Evolutionary conservation across 2,888 invertebrate genomes (phyloP), one percentile per base, ranked within the genome.

Genomic region (Xestia ashworthii): DNA sequence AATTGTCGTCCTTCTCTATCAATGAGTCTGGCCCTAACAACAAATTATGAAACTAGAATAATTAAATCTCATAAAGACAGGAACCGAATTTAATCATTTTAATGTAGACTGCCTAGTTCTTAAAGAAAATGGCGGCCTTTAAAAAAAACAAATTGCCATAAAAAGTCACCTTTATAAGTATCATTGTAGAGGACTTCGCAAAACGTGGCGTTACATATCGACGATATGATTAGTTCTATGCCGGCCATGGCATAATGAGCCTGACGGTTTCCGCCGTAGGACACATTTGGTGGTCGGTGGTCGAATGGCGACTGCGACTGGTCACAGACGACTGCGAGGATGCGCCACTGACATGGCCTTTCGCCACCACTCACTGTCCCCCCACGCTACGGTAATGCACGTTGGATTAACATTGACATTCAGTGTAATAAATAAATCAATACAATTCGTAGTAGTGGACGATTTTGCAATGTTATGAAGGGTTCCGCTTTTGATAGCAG

Each of bases 161-260:
- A 38, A 50, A 74, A n/a, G n/a, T 81, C 83, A 88, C 88, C 88
- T 84, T 71, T 76, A 72, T 89, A 11, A 14, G 93, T 90, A 71
- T 94, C 94, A 85, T 95, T 94, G 87, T 93, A 93, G 32, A 92
- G 84, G 22, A 91, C 85, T 72, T 94, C 93, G 88, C 96, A 96
- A 85, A 94, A 92, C 4, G 94, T 95, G 2, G 94, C 94, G 85
- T 96, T 97, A 89, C 96, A 97, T 83, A 97, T 91, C 58, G 95
- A 89, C 9, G 96, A 93, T 72, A 96, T 91, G 72, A 97, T 95
- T 44, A 96, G 90, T 60, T 96, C 95, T 85, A 96, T 82, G 66
- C 96, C 96, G 76, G 92, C 91, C 95, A 95, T 95, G 84, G 90
- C 93, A 92, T 92, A 76, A 80, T 87, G 77, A 80, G 79, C 73